A percentile compares a stretch with the other conserved stretches of the same genome.
Evolutionary conservation across 2,797 vertebrate genomes (phyloP).

Genomic region (Neopelma chrysocephalum): DNA sequence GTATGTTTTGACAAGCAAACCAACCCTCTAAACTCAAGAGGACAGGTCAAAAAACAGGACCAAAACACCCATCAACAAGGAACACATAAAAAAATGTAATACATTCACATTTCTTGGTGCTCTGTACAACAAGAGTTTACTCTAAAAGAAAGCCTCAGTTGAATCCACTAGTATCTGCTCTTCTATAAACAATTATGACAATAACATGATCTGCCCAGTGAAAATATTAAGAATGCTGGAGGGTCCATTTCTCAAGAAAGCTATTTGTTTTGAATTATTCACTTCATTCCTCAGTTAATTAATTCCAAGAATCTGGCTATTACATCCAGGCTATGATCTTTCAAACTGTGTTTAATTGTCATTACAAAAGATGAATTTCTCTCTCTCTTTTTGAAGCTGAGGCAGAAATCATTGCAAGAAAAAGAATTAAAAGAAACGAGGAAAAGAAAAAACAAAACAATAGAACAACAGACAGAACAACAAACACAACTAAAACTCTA

Average conservation of each 20-base stretch:
- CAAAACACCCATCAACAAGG: neutral
- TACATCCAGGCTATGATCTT: neutral
- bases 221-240: neutral
- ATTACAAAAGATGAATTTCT: neutral
- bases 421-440: neutral
- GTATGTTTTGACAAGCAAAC: neutral
- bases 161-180: neutral
- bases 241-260: neutral
- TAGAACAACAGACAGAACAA: neutral
- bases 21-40: neutral
- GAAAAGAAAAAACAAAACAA: neutral
- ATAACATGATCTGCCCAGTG: neutral
- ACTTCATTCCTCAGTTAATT: slow-evolving; percentile 21
- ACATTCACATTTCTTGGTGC: neutral
- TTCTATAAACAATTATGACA: neutral
- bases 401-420: neutral
- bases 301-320: slow-evolving; percentile 10
- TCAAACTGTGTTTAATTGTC: slow-evolving; percentile 7
- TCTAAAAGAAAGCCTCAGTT: neutral
- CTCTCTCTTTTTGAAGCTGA: neutral
- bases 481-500: neutral
- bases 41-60: neutral
- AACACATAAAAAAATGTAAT: fast-evolving
- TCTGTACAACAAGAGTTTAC: neutral
- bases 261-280: slow-evolving; percentile 18